phyloP scores from a whole-genome alignment of 2,113 vertebrate genomes.

The Cygnus buccinator region DNA sequence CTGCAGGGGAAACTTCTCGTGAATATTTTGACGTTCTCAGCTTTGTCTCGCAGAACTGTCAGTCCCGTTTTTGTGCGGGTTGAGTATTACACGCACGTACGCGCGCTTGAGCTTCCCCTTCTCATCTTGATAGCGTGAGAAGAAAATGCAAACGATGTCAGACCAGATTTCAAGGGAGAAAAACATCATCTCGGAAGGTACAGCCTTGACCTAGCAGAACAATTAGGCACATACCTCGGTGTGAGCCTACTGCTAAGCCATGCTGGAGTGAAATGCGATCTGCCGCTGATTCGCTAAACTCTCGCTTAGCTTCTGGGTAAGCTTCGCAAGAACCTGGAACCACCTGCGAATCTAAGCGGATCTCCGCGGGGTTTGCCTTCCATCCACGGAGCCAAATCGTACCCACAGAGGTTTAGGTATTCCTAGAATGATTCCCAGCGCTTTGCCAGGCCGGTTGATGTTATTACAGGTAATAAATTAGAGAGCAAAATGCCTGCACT shows the following conservation, averaged over 20 bases:
- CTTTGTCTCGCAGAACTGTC: constrained; percentile 42
- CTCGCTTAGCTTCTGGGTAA: not conserved
- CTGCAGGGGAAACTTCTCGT: not conserved
- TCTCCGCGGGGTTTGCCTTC: not conserved
- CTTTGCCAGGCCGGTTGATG: not conserved
- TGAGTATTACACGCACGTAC: not conserved
- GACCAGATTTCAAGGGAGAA: fast-evolving
- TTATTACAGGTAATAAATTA: not conserved
- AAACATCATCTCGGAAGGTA: not conserved
- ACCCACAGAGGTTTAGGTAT: not conserved
- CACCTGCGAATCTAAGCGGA: not conserved
- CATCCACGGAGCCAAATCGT: not conserved
- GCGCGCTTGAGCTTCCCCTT: not conserved
- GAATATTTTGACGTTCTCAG: not conserved
- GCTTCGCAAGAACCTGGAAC: not conserved
- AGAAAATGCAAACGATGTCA: not conserved
- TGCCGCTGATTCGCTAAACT: not conserved
- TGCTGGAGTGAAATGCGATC: not conserved
- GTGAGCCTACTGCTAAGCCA: not conserved
- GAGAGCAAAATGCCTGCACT: not conserved
- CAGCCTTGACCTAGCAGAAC: not conserved
- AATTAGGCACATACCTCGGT: not conserved
- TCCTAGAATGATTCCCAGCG: not conserved
- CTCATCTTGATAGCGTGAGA: not conserved
- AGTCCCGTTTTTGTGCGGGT: not conserved